Evolutionary conservation across 1,140 invertebrate species (phyloP).

Genomic region (Hetaerina americana): DNA sequence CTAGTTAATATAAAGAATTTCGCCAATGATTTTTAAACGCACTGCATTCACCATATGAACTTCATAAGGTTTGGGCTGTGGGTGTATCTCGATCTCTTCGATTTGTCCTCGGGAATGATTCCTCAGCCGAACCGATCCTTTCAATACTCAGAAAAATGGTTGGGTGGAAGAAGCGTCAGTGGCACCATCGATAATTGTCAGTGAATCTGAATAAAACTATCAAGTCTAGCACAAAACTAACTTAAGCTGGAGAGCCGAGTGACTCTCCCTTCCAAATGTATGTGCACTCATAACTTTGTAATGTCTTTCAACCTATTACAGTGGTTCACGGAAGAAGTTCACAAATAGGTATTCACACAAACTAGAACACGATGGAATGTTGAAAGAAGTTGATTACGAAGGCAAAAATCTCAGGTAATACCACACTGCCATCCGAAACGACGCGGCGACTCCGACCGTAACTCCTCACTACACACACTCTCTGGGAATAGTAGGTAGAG

Average conservation of each 20-base stretch:
- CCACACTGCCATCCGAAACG: neutral
- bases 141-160: no score
- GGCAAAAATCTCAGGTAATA: neutral
- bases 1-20: no score
- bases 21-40: neutral
- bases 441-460: neutral
- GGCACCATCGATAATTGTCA: no score
- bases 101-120: neutral
- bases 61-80: neutral
- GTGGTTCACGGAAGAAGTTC: neutral
- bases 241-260: neutral
- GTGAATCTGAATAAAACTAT: no score
- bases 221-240: neutral
- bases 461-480: neutral
- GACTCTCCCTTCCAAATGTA: neutral
- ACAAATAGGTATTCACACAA: neutral
- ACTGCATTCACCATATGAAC: neutral
- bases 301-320: neutral
- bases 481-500: neutral
- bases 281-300: neutral
- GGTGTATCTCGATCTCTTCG: neutral
- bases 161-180: no score
- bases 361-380: neutral
- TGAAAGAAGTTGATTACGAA: no score
- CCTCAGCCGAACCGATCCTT: neutral